These are phyloP conservation scores for Papio anubis DNA, from an alignment of 2,113 vertebrate species.

Conservation along the genomic window DNA sequence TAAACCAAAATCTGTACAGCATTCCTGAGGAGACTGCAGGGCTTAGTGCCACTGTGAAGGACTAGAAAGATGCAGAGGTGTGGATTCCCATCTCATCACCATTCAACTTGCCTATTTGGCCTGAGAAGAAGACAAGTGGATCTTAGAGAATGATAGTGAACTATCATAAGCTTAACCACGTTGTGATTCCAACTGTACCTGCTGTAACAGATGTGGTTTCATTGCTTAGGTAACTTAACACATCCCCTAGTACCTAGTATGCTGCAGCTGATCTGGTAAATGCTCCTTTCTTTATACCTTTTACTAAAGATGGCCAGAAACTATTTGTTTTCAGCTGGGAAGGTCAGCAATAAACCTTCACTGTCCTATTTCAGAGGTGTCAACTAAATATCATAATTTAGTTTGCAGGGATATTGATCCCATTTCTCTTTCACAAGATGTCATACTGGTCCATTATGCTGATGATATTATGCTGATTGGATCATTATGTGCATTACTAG, in stretches of 20 bases:
- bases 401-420: no score
- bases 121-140: neutral
- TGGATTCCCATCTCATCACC: no score
- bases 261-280: neutral
- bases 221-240: neutral
- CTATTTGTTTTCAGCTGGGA: neutral
- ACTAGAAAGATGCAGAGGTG: neutral
- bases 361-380: neutral
- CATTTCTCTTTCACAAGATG: neutral
- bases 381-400: neutral
- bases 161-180: neutral
- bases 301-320: neutral
- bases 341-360: neutral
- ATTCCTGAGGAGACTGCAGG: neutral
- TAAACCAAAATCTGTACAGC: neutral
- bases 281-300: neutral
- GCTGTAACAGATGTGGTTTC: neutral
- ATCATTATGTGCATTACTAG: neutral
- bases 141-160: neutral
- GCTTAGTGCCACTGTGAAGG: neutral
- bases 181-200: neutral
- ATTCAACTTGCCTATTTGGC: neutral
- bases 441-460: neutral
- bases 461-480: neutral
- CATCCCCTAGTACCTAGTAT: neutral